A percentile compares a stretch with the other conserved stretches of the same genome.
Evolutionary conservation across 2,888 invertebrate species (phyloP).

Genomic region (Barypeithes pellucidus): DNA sequence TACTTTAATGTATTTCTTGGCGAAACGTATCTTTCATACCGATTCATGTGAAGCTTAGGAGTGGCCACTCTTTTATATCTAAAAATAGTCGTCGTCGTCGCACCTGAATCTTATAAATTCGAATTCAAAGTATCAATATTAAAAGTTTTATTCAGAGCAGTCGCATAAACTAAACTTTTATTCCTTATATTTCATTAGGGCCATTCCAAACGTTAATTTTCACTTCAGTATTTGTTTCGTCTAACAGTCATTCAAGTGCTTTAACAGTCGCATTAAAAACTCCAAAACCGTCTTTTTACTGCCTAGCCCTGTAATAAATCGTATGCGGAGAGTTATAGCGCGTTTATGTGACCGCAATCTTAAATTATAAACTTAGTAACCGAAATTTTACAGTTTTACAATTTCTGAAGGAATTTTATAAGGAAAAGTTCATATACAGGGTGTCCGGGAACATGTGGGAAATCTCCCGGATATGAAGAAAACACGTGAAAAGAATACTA

Average conservation of each 20-base stretch:
- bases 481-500: too few relatives aligned
- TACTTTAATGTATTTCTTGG: too few relatives aligned
- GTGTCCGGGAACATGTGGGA: too few relatives aligned
- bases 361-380: background rate
- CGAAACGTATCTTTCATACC: too few relatives aligned
- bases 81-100: too few relatives aligned
- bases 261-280: constrained; percentile 45
- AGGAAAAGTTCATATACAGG: too few relatives aligned
- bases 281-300: constrained; percentile 41
- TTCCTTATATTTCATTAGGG: constrained; percentile 30
- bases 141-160: constrained; percentile 13
- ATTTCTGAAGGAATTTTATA: too few relatives aligned
- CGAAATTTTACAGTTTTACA: background rate
- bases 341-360: background rate
- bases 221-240: constrained; percentile 44
- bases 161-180: constrained; percentile 28
- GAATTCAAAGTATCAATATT: constrained; percentile 15
- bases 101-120: background rate
- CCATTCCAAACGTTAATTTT: constrained; percentile 39
- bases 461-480: too few relatives aligned
- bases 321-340: constrained; percentile 33
- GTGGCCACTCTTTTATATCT: too few relatives aligned
- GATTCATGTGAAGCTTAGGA: too few relatives aligned
- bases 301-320: constrained; percentile 36
- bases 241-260: constrained; percentile 39